Evolutionary conservation across 2,113 vertebrate genomes (phyloP).

Genomic region (Sinocyclocheilus rhinocerous): DNA sequence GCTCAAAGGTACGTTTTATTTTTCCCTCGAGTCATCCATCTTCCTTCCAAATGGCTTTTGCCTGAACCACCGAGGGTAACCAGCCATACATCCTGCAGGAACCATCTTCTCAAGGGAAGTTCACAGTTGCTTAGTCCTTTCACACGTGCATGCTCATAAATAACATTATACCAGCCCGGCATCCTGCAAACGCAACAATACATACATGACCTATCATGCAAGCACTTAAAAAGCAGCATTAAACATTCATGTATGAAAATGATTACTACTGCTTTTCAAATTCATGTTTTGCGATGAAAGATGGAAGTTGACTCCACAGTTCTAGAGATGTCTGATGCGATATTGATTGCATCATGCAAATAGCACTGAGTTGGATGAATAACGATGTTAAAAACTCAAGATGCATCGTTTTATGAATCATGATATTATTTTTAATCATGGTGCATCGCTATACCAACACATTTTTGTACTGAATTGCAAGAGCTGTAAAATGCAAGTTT

Average conservation of each 20-base stretch:
- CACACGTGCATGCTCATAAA: not conserved
- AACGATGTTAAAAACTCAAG: not conserved
- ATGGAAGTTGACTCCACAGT: not conserved
- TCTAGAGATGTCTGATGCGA: not conserved
- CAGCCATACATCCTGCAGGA: slow-evolving; percentile 32
- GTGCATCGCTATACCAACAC: no score
- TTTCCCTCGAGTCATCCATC: slow-evolving; percentile 40
- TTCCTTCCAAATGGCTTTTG: slow-evolving; percentile 42
- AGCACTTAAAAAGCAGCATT: slow-evolving; percentile 5
- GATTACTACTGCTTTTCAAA: not conserved
- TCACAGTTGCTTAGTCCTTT: not conserved
- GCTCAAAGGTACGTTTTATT: slow-evolving; percentile 51
- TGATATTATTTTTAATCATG: no score
- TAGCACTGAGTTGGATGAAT: not conserved
- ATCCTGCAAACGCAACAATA: not conserved
- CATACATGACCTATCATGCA: not conserved
- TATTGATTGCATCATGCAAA: not conserved
- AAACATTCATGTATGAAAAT: slow-evolving; percentile 25
- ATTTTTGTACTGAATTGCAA: no score
- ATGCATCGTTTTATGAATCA: not conserved
- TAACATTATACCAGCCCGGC: not conserved
- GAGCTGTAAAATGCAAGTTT: no score
- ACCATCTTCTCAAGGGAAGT: not conserved
- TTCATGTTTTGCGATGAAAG: not conserved
- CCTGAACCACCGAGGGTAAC: slow-evolving; percentile 13